phyloP scores from a whole-genome alignment of 2,797 vertebrate genomes.

The Cyclopterus lumpus region DNA sequence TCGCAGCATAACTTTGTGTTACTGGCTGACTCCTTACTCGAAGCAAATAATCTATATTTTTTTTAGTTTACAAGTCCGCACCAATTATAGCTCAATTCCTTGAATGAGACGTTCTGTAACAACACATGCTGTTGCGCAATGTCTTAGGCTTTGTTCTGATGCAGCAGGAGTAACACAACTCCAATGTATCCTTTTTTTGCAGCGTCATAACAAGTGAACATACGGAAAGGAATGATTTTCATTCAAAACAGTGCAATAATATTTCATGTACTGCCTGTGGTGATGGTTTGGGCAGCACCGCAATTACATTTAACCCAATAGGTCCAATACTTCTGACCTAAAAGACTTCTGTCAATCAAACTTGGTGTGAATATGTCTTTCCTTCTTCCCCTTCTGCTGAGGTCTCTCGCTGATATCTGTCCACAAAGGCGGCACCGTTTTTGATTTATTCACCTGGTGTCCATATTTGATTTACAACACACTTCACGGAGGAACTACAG shows the following conservation, averaged over 20 bases:
- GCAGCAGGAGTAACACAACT: neutral
- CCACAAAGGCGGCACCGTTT: neutral
- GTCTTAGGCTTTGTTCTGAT: neutral
- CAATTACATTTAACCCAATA: neutral
- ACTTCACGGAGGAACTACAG: neutral
- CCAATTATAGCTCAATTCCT: slow-evolving; percentile 12
- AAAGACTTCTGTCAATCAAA: neutral
- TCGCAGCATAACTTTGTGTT: neutral
- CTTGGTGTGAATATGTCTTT: neutral
- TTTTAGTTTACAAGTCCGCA: slow-evolving; percentile 10
- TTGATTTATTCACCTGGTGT: neutral
- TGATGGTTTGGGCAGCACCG: neutral
- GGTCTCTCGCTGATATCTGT: neutral
- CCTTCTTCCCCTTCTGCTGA: neutral
- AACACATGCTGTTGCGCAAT: neutral
- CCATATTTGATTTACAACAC: slow-evolving; percentile 1
- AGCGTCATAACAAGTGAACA: neutral
- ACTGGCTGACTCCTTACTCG: neutral
- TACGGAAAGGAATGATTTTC: neutral
- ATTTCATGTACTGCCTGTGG: neutral
- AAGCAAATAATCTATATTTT: slow-evolving; percentile 7
- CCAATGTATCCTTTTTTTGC: neutral
- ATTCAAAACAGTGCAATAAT: neutral
- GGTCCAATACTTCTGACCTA: neutral
- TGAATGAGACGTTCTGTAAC: neutral